Base-by-base conservation (phyloP, 2,888 invertebrate species). In the Dynastes tityus region DNA sequence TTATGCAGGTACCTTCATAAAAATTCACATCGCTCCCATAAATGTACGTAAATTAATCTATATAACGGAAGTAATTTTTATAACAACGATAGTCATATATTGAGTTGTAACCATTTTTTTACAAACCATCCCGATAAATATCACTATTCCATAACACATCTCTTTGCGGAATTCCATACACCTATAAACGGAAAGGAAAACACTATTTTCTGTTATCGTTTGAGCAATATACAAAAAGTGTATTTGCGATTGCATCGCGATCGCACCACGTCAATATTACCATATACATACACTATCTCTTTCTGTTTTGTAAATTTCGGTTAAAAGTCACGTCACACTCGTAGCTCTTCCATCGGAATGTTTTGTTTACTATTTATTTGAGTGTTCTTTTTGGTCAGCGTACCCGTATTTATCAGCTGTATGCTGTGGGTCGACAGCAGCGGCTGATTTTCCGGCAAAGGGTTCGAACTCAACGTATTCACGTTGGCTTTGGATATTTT, bases 341-440 rank as follows among this genome's bases (percentile, higher is more conserved):
- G 90, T 89, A 95, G 86, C 89, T 95, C 95, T 90, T 96, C 95
- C 95, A 95, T 95, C 83, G 92, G 90, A 85, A 88, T 89, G 88
- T 87, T 89, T 81, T 88, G 88, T 85, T 92, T 92, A 32, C 91
- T 91, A 89, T 92, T 92, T 88, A 92, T 83, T 83, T 92, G 92
- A 27, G 92, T 92, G 85, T 94, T 94, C 88, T 94, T 94, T 89
- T 95, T 95, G 68, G 95, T 95, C 80, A 95, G 85, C 1, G 95
- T 95, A 77, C 91, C 94, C 65, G 94, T 94, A 83, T 95, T 95
- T 80, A 95, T 93, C 90, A 95, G 91, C 85, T 95, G 94, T 89
- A 95, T 92, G 82, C 94, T 94, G 88, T 95, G 95, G 78, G 94
- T 92, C 45, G 94, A 93, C 76, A 95, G 88, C 86, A 95, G 89